A percentile compares a stretch with the other conserved stretches of the same genome.
These are phyloP conservation scores for Plebejus melissa DNA, from an alignment of 2,888 invertebrate species.

Conservation along the genomic window DNA sequence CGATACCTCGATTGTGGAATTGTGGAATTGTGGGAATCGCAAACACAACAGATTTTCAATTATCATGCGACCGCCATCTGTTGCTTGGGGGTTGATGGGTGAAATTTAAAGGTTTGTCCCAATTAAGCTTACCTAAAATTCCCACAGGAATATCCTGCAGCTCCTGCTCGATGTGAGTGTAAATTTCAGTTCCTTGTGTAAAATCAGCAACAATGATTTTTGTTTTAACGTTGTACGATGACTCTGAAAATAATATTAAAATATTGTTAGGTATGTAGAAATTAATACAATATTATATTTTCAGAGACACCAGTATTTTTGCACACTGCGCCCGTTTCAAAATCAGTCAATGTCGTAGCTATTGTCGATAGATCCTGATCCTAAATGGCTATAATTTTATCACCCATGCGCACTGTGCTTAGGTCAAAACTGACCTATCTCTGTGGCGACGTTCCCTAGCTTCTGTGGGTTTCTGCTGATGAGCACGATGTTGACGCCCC, in stretches of 20 bases:
- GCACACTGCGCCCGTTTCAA: too few relatives aligned
- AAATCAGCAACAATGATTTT: slow-evolving; percentile 89
- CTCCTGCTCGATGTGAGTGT: slow-evolving; percentile 82
- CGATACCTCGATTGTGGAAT: too few relatives aligned
- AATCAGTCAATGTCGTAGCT: too few relatives aligned
- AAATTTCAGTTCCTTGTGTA: slow-evolving; percentile 84
- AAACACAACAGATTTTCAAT: too few relatives aligned
- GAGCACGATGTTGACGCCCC: slow-evolving; percentile 87
- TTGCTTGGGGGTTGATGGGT: too few relatives aligned
- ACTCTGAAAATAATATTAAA: slow-evolving; percentile 30
- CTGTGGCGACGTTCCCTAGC: slow-evolving; percentile 82
- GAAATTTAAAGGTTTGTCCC: too few relatives aligned
- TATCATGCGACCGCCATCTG: too few relatives aligned
- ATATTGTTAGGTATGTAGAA: not conserved
- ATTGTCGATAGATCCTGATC: too few relatives aligned
- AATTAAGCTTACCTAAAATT: slow-evolving; percentile 83
- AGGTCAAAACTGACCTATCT: slow-evolving; percentile 79
- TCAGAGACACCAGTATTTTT: too few relatives aligned
- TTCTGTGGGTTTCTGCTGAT: slow-evolving; percentile 88
- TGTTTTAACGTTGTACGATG: slow-evolving; percentile 59
- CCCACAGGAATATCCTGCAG: slow-evolving; percentile 88
- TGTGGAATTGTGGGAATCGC: too few relatives aligned
- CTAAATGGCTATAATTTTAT: too few relatives aligned
- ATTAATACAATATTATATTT: not conserved
- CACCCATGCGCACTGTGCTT: too few relatives aligned